phyloP scores from a whole-genome alignment of 1,140 invertebrate genomes.

The Drosophila equinoxialis region DNA sequence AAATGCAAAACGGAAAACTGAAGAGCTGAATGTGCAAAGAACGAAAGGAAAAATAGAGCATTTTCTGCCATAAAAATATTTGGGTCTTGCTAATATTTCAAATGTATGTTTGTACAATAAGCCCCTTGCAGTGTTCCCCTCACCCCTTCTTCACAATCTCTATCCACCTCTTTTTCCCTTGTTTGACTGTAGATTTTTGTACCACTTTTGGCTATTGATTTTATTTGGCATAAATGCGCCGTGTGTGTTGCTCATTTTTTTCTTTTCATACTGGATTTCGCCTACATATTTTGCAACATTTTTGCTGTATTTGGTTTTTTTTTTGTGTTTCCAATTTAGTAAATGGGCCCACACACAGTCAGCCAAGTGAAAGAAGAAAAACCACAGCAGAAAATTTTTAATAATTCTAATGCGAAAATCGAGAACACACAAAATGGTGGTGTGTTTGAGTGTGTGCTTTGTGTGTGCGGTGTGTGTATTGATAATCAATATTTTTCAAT shows the following conservation, averaged over 20 bases:
- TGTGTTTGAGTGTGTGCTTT: slow-evolving; percentile 15
- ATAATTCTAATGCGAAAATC: slow-evolving; percentile 70
- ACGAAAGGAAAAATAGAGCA: slow-evolving; percentile 26
- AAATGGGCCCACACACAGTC: slow-evolving; percentile 62
- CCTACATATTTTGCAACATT: slow-evolving; percentile 52
- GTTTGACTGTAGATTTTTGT: slow-evolving; percentile 22
- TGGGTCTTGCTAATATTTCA: slow-evolving; percentile 70
- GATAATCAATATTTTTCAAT: slow-evolving; percentile 60
- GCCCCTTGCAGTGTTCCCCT: background rate
- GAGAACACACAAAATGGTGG: slow-evolving; percentile 6
- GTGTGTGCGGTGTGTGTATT: slow-evolving; percentile 17
- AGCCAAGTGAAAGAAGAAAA: slow-evolving; percentile 73
- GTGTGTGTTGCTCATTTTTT: slow-evolving; percentile 55
- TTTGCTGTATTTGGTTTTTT: slow-evolving; percentile 32
- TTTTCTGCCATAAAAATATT: slow-evolving; percentile 42
- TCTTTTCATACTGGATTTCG: slow-evolving; percentile 36
- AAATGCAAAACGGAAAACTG: slow-evolving; percentile 4
- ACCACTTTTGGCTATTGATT: slow-evolving; percentile 77
- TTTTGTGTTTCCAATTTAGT: slow-evolving; percentile 70
- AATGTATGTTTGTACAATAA: slow-evolving; percentile 41
- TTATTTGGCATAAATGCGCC: slow-evolving; percentile 75
- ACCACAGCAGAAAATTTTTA: slow-evolving; percentile 76
- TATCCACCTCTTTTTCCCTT: background rate
- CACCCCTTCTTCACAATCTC: background rate
- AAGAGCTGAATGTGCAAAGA: slow-evolving; percentile 9